phyloP scores from a whole-genome alignment of 2,888 invertebrate species.

The Linnaemya tessellans region DNA sequence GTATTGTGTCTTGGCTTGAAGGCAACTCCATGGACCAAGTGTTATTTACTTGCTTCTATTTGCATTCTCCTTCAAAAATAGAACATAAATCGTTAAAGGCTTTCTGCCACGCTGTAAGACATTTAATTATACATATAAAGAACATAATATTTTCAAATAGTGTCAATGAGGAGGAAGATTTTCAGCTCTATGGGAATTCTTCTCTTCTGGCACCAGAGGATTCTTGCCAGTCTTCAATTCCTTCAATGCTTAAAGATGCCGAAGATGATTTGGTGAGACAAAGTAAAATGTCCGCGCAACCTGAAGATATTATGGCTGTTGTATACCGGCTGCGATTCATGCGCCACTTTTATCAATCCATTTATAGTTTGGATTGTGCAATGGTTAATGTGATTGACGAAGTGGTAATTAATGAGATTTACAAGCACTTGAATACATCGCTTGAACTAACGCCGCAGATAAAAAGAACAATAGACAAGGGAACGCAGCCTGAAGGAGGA shows the following conservation, averaged over 20 bases:
- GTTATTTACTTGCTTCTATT: conserved; percentile 97
- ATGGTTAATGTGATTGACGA: conserved; percentile 84
- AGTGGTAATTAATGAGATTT: conserved; percentile 88
- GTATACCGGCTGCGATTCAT: conserved; percentile 93
- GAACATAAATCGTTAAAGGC: conserved; percentile 92
- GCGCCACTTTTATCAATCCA: conserved; percentile 92
- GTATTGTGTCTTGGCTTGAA: conserved; percentile 98
- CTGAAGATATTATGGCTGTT: conserved; percentile 87
- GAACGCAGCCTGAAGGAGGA: conserved; percentile 87
- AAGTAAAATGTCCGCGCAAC: conserved; percentile 84
- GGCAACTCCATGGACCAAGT: conserved; percentile 98
- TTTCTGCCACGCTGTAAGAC: conserved; percentile 94
- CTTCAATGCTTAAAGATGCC: conserved; percentile 91
- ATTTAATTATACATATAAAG: conserved; percentile 94
- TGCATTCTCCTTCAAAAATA: conserved; percentile 94
- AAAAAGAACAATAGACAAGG: conserved; percentile 89
- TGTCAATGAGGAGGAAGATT: conserved; percentile 98
- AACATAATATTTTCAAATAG: conserved; percentile 94
- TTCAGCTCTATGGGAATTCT: conserved; percentile 94
- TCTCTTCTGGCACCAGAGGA: conserved; percentile 90
- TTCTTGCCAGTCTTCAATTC: conserved; percentile 89
- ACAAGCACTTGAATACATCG: conserved; percentile 91
- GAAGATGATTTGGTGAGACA: conserved; percentile 94
- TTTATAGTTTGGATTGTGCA: conserved; percentile 83
- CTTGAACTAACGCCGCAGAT: conserved; percentile 92